Base-by-base conservation (phyloP, 2,888 invertebrate genomes). In the Lycocerus yunnanus region DNA sequence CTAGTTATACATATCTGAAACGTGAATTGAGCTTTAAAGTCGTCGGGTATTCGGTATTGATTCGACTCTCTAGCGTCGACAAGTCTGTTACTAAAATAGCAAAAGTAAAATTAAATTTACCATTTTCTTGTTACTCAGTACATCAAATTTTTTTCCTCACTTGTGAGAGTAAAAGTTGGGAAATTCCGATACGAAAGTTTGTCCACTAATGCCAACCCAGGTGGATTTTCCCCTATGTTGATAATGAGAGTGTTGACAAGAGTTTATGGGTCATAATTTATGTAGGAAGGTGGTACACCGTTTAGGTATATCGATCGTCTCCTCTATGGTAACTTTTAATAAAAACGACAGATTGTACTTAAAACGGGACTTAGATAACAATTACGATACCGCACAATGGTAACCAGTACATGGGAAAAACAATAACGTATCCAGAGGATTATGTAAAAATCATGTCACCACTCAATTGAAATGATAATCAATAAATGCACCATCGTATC, bases 31-130 rank as follows among this genome's bases (percentile, higher is more conserved):
- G 66, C 71, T 71, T 71, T 21, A 71, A 58, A 58, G 70, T 58
- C 21, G 65, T 18, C 65, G 58, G 20, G 11, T 71, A 71, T 71
- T 71, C 66, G 20, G 11, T 71, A 71, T 71, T 71, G 71, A 71
- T 71, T 71, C 16, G 61, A 63, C 15, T 58, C 13, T 21, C n/a
- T 20, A 71, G 71, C 71, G 71, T 65, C 71, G 59, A 71, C 71
- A 71, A 71, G 71, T 71, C 71, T 71, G 71, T 71, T 66, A 71
- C 71, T 71, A 71, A 71, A 71, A 71, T 71, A 71, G 69, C 68
- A 16, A 43, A 61, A 43, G 21, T 20, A 21, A 69, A 69, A 69
- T 63, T 63, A 16, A 69, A 69, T 63, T 69, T 69, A 43, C 63
- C 43, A 43, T 43, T 43, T 43, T n/a, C 43, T n/a, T n/a, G 13